A percentile compares a stretch with the other conserved stretches of the same genome.
Evolutionary conservation across 2,113 vertebrate genomes (phyloP).

Genomic region (Triplophysa tibetana): DNA sequence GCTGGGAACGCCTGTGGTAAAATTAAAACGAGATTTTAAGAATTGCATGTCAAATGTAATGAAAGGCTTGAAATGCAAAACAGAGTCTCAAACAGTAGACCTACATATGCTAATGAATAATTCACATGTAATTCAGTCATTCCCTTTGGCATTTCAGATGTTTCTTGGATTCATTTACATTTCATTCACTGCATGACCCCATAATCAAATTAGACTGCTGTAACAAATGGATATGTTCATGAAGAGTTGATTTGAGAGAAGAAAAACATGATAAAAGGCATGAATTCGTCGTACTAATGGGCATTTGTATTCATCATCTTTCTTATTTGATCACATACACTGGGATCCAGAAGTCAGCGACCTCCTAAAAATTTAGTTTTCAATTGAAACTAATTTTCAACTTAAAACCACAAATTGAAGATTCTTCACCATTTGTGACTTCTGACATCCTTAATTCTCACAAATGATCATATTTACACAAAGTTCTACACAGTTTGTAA

Average conservation of each 20-base stretch:
- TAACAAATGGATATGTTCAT: slow-evolving; percentile 51
- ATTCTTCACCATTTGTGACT: too few species aligned
- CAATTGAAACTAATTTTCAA: too few species aligned
- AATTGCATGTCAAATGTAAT: slow-evolving; percentile 50
- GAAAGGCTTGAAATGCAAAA: slow-evolving; percentile 55
- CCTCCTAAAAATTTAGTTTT: too few species aligned
- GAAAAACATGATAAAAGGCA: slow-evolving; percentile 3
- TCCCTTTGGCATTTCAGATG: slow-evolving; percentile 55
- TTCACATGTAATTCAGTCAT: slow-evolving; percentile 57
- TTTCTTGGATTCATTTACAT: slow-evolving; percentile 57
- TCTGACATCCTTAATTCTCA: too few species aligned
- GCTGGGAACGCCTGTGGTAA: neutral
- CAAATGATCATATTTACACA: too few species aligned
- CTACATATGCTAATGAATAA: slow-evolving; percentile 57
- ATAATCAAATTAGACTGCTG: slow-evolving; percentile 57
- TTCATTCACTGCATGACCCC: slow-evolving; percentile 54
- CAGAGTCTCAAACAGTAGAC: slow-evolving; percentile 48
- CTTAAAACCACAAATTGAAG: too few species aligned
- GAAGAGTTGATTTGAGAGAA: slow-evolving; percentile 38
- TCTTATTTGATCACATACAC: too few species aligned
- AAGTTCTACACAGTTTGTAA: too few species aligned
- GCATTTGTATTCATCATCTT: too few species aligned
- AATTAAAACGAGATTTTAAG: slow-evolving; percentile 34
- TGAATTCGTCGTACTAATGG: neutral
- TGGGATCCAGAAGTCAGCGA: too few species aligned